These are phyloP conservation scores for Pygocentrus nattereri DNA, from an alignment of 2,797 vertebrate species.

Conservation along the genomic window DNA sequence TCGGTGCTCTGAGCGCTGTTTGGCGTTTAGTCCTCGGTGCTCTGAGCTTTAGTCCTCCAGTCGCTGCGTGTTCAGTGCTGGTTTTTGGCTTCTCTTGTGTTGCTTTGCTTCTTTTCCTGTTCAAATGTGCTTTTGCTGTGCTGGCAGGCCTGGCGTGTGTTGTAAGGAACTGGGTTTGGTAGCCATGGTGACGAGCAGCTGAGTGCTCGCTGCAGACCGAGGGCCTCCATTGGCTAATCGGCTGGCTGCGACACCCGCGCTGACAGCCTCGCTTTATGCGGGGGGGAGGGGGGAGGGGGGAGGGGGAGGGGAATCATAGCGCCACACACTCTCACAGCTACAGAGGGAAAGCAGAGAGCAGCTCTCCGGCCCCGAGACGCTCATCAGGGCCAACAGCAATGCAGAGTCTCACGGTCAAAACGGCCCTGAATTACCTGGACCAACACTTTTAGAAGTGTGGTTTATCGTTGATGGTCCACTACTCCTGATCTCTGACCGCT, in stretches of 20 bases:
- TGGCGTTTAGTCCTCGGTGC: background rate
- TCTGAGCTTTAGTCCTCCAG: background rate
- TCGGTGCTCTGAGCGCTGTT: too few relatives aligned
- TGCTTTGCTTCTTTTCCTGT: constrained; percentile 15
- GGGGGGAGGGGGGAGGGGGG: constrained; percentile 27
- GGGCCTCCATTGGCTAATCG: constrained; percentile 61
- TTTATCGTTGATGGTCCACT: too few relatives aligned
- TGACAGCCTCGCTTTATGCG: constrained; percentile 52
- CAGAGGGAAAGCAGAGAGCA: constrained; percentile 4
- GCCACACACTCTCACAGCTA: background rate
- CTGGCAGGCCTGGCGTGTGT: constrained; percentile 45
- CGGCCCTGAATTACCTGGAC: too few relatives aligned
- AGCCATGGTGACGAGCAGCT: constrained; percentile 64
- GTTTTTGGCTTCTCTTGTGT: background rate
- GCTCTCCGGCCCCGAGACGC: background rate
- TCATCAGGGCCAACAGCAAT: background rate
- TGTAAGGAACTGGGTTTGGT: constrained; percentile 61
- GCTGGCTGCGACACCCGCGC: constrained; percentile 35
- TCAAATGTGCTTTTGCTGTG: constrained; percentile 36
- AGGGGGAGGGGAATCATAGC: background rate
- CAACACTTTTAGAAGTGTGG: too few relatives aligned
- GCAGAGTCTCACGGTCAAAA: background rate
- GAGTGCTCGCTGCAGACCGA: constrained; percentile 61
- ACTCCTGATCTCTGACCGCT: too few relatives aligned
- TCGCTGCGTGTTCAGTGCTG: background rate